Evolutionary conservation across 2,888 invertebrate species (phyloP), one percentile per base, ranked within the genome.

Genomic region (Metopia argyrocephala): DNA sequence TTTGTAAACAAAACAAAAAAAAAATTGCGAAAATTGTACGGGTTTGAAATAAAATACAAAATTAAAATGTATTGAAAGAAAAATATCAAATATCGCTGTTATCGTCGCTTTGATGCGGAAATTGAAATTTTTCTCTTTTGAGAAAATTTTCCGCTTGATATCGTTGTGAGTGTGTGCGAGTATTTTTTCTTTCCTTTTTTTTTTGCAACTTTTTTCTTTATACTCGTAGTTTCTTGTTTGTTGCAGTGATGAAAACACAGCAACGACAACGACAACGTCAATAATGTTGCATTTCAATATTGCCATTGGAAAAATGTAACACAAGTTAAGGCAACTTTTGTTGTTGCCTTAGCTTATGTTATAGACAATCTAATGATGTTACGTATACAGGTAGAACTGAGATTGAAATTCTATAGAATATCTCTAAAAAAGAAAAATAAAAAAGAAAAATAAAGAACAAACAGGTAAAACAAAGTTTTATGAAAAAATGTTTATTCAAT

Each of bases 71-170:
- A 69, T 71, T 45, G 45, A 79, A 76, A 82, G 57, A 56, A 18
- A 68, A 83, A 84, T 83, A 82, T 83, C 80, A 81, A 82, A 79
- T 83, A 83, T 83, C 83, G 78, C 48, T 74, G 79, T 82, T 85
- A 81, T 80, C 82, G 70, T 81, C 68, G 75, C 80, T 82, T 82
- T 76, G 80, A 78, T 70, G 78, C 85, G 85, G 86, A 86, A 86
- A 86, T 86, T 86, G 85, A 85, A 86, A 84, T 84, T 85, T 85
- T 84, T 85, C 84, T 82, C 70, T 82, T 86, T 85, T 84, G 84
- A 84, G 84, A 85, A 82, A 76, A 79, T 85, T 81, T 82, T 82
- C 82, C 82, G 74, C 79, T 82, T 78, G 76, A 68, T 81, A 79
- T 76, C 68, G 68, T 75, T 78, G 68, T 54, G 38, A 54, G 57